Evolutionary conservation across 1,140 invertebrate species (phyloP), one percentile per base, ranked within the genome.

Genomic region (Drosophila sucinea): DNA sequence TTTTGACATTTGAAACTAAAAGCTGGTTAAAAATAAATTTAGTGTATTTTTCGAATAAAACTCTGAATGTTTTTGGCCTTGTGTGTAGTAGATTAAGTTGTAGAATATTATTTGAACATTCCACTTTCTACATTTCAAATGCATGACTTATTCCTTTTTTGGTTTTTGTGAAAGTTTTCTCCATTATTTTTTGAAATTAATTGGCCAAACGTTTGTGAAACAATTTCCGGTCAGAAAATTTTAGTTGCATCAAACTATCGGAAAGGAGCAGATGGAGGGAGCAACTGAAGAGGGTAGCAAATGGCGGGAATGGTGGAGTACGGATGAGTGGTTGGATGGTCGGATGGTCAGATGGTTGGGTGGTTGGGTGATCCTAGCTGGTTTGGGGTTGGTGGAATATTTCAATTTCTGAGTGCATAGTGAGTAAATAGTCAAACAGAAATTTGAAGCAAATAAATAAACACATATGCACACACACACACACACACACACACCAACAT

Each of bases 211-310:
- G 71, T 68, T 83, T 87, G 83, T 87, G 77, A 89, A 87, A 83
- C 83, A 87, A 87, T 87, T 87, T 87, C 83, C 83, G 83, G 83
- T 89, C 84, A 83, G 84, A 66, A 89, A 84, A 84, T 87, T 70
- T 77, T 57, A 84, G 70, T 35, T 29, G 35, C 30, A 29, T 44
- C 38, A 63, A 63, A 63, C 23, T 63, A 32, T 51, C 10, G 44
- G 27, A 23, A 17, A 61, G 60, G 7, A 29, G 38, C 17, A 58
- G 56, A 83, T 70, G 67, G 74, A 62, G 70, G 32, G 73, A 63
- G 69, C 62, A 68, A 54, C 55, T 51, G 68, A 55, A 51, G 51
- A 32, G 54, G 44, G 23, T 33, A 57, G 4, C 17, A 4, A 10
- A 29, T 3, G 47, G 33, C 23, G n/a, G 58, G 6, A 27, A 8